Conservation (phyloP, 2,113 vertebrate species). For the Eidolon helvum region DNA sequence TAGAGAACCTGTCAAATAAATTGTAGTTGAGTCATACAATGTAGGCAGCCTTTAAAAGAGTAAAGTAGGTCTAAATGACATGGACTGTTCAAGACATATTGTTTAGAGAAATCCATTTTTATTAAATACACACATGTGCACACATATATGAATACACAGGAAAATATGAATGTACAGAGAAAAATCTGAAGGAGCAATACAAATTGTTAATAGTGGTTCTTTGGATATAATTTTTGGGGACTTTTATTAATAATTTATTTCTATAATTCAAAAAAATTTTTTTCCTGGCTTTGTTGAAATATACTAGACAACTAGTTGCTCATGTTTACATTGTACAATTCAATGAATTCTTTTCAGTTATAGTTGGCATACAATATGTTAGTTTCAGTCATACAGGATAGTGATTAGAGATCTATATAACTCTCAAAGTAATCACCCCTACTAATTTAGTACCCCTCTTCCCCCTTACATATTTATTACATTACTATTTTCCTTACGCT, state of each 20-base stretch:
- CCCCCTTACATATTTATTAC: too few relatives aligned
- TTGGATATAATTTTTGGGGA: background rate
- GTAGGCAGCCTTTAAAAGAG: constrained; percentile 34
- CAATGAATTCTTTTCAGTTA: too few relatives aligned
- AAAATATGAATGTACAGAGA: background rate
- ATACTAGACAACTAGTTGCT: too few relatives aligned
- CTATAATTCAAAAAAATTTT: background rate
- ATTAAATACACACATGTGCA: background rate
- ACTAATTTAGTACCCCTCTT: too few relatives aligned
- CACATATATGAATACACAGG: background rate
- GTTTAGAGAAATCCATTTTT: constrained; percentile 52
- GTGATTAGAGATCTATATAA: too few relatives aligned
- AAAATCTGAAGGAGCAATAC: background rate
- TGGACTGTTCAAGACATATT: constrained; percentile 3
- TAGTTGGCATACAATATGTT: too few relatives aligned
- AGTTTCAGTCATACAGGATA: too few relatives aligned
- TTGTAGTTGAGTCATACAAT: background rate
- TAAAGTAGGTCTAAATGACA: background rate
- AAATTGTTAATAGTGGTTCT: constrained; percentile 10
- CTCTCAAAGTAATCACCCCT: too few relatives aligned
- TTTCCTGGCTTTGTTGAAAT: too few relatives aligned
- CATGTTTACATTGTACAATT: too few relatives aligned
- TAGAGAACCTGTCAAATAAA: constrained; percentile 40
- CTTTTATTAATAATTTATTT: constrained; percentile 17
- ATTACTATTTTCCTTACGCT: too few relatives aligned